Evolutionary conservation across 2,113 vertebrate species (phyloP).

Genomic region (Channa maculata): DNA sequence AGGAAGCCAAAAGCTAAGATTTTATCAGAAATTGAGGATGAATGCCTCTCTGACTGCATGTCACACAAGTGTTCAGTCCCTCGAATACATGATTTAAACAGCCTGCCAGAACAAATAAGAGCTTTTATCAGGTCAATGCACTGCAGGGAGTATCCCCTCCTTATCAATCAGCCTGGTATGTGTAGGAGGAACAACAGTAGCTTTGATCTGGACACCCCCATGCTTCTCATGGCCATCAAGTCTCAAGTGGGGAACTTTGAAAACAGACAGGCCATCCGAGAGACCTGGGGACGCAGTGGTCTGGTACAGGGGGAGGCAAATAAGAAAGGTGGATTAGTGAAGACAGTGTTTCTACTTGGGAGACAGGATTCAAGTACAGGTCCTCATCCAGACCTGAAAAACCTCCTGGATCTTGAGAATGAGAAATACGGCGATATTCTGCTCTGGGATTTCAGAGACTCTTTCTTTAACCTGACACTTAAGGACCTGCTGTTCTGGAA

Average conservation of each 20-base stretch:
- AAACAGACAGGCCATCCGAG: slow-evolving; percentile 86
- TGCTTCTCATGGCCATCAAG: slow-evolving; percentile 84
- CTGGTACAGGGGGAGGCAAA: slow-evolving; percentile 54
- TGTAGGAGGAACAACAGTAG: slow-evolving; percentile 59
- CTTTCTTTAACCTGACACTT: slow-evolving; percentile 86
- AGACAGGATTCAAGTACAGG: slow-evolving; percentile 79
- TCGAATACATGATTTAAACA: slow-evolving; percentile 59
- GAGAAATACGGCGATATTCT: slow-evolving; percentile 80
- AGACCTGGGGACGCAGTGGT: slow-evolving; percentile 84
- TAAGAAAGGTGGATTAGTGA: slow-evolving; percentile 64
- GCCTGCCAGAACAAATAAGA: slow-evolving; percentile 78
- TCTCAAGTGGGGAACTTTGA: slow-evolving; percentile 85
- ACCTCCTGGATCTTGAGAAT: slow-evolving; percentile 80
- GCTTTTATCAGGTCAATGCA: slow-evolving; percentile 84
- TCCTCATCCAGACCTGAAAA: slow-evolving; percentile 77
- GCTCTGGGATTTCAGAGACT: slow-evolving; percentile 85
- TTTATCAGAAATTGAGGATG: slow-evolving; percentile 16
- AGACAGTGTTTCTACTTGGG: slow-evolving; percentile 83
- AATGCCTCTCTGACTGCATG: slow-evolving; percentile 53
- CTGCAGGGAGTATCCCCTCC: slow-evolving; percentile 79
- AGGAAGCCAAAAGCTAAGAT: slow-evolving; percentile 17
- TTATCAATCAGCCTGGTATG: slow-evolving; percentile 78
- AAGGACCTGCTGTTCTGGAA: slow-evolving; percentile 86
- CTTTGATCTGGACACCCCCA: slow-evolving; percentile 44
- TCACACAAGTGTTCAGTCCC: slow-evolving; percentile 47